These are phyloP conservation scores for Bombyx huttoni DNA, from an alignment of 2,888 invertebrate species.

Conservation along the genomic window DNA sequence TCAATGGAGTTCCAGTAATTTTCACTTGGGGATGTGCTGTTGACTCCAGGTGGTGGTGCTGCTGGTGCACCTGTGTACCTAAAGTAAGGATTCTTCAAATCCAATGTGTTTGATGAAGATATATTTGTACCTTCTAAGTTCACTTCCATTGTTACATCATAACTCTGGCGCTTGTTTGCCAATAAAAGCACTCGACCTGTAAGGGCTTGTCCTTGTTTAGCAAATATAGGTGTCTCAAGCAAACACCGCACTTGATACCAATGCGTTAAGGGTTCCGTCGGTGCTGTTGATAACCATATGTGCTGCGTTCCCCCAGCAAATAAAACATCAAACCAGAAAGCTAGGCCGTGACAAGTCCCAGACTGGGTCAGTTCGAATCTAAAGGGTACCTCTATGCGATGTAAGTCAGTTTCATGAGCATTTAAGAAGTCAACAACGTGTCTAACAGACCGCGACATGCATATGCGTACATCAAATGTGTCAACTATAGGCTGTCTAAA, in stretches of 20 bases:
- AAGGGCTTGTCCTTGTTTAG: conserved; percentile 92
- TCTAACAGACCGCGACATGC: conserved; percentile 93
- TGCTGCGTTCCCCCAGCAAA: conserved; percentile 92
- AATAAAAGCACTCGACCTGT: conserved; percentile 89
- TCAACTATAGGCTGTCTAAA: conserved; percentile 98
- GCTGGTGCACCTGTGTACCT: conserved; percentile 95
- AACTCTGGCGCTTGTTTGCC: conserved; percentile 97
- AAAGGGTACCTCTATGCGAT: conserved; percentile 95
- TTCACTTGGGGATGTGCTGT: conserved; percentile 93
- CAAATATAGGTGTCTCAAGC: conserved; percentile 92
- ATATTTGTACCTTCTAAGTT: conserved; percentile 90
- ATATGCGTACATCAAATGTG: conserved; percentile 97
- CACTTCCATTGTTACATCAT: conserved; percentile 97
- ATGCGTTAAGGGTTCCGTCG: conserved; percentile 97
- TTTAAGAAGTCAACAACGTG: conserved; percentile 95
- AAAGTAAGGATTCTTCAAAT: conserved; percentile 98
- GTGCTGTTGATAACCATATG: conserved; percentile 97
- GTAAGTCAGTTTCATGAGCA: conserved; percentile 93
- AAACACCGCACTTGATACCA: conserved; percentile 99
- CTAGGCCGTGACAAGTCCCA: conserved; percentile 96
- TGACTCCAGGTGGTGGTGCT: conserved; percentile 92
- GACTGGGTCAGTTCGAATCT: conserved; percentile 93
- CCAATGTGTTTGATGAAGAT: conserved; percentile 91
- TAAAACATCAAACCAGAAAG: conserved; percentile 99
- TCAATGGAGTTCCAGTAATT: conserved; percentile 91